Conservation (phyloP, 1,140 invertebrate genomes). For the Myzus persicae region DNA sequence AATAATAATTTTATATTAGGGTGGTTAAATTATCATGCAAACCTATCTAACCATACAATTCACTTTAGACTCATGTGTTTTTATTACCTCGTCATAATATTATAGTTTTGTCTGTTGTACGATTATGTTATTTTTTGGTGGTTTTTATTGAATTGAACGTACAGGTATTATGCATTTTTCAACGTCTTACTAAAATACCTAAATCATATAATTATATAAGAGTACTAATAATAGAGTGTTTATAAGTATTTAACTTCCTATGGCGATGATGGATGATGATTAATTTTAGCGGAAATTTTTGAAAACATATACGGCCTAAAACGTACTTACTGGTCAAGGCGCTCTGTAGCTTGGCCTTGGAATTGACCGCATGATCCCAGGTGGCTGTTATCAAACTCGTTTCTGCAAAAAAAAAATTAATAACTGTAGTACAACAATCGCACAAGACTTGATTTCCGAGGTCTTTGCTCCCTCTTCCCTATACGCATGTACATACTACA, state of each 20-base stretch:
- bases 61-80: no score
- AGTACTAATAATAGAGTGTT: no score
- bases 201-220: background rate
- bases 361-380: slow-evolving; percentile 87
- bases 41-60: no score
- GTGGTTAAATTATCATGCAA: no score
- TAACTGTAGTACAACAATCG: background rate
- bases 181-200: background rate
- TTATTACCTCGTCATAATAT: no score
- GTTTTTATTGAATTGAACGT: background rate
- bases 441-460: background rate
- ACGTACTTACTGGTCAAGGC: slow-evolving; percentile 69
- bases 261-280: background rate
- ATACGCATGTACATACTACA: background rate
- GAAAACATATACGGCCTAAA: background rate
- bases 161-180: background rate
- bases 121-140: background rate
- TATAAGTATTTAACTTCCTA: background rate
- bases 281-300: background rate
- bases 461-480: background rate
- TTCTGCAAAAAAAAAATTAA: slow-evolving; percentile 10
- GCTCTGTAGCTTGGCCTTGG: slow-evolving; percentile 69
- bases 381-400: slow-evolving; percentile 76
- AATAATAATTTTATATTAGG: no score
- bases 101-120: background rate